Base-by-base conservation (phyloP, 2,797 vertebrate species). In the Ctenopoma multispine region DNA sequence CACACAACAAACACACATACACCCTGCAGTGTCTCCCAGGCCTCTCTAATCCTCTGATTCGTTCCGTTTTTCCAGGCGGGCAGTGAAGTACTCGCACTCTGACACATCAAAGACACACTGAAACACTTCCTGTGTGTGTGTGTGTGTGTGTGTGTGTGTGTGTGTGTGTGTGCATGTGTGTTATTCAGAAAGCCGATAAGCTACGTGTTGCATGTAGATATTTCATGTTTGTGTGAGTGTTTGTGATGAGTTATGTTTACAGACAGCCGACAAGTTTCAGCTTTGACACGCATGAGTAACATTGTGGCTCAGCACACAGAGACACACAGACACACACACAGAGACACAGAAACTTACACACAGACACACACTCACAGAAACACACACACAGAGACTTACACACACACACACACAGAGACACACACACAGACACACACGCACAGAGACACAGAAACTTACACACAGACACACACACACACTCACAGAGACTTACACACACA, bases 11-110 rank as follows among this genome's bases (percentile, higher is more conserved):
- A 73, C 73, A 76, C 21, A 48, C 66, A 66, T 55, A 24, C 49
- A 34, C 44, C 54, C 71, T 64, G 40, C 47, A 74, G 80, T 75
- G 61, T 72, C 72, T 83, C 72, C 64, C 58, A 80, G 72, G 75
- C 80, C 74, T 78, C 58, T 24, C 27, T 79, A 81, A 88, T 86
- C 77, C 80, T 77, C 60, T 57, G 64, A 87, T 89, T 85, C 18
- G 79, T 82, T 88, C 56, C 69, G 47, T 82, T 86, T 87, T 72
- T 75, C 51, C 72, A 77, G 41, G 67, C 73, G 36, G 82, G 62
- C 76, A 83, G 66, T 43, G 72, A 83, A 87, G 76, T 61, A 62
- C 75, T 80, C 20, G 2, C 63, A 63, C 54, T 63, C 41, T 7
- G 24, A 71, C 75, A 81, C 78, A 86, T 84, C 81, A 89, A 85